Evolutionary conservation across 2,797 vertebrate species (phyloP).

Genomic region (Phylloscopus collybita): DNA sequence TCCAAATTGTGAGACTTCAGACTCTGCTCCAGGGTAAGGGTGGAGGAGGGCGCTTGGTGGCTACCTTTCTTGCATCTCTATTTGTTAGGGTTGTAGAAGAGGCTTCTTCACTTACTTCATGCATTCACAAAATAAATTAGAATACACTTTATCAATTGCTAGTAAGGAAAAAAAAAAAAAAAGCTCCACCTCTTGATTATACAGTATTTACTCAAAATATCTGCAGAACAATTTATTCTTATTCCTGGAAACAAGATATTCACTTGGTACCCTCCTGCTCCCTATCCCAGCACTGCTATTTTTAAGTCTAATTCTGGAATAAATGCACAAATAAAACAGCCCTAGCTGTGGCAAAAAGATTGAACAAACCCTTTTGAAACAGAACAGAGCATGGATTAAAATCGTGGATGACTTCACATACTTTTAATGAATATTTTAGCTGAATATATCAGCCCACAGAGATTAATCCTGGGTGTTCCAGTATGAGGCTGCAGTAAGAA

Average conservation of each 20-base stretch:
- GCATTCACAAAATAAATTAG: neutral
- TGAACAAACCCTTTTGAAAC: neutral
- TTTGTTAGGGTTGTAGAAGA: neutral
- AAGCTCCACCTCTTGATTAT: neutral
- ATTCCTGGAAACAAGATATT: neutral
- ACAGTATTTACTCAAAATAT: neutral
- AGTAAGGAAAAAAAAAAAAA: neutral
- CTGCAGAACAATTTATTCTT: neutral
- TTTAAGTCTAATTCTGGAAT: neutral
- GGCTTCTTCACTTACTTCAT: neutral
- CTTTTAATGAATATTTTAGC: slow-evolving; percentile 22
- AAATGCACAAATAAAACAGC: neutral
- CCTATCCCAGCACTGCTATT: neutral
- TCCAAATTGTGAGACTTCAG: neutral
- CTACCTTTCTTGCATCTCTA: neutral
- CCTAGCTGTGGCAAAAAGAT: neutral
- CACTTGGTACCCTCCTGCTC: neutral
- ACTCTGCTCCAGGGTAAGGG: neutral
- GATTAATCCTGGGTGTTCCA: neutral
- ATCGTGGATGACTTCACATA: neutral
- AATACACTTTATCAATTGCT: neutral
- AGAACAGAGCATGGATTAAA: neutral
- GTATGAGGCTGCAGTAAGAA: neutral
- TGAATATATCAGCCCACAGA: neutral
- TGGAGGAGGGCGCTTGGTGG: neutral